Evolutionary conservation across 2,113 vertebrate species (phyloP), one percentile per base, ranked within the genome.

Genomic region (Leptocoma aspasia): DNA sequence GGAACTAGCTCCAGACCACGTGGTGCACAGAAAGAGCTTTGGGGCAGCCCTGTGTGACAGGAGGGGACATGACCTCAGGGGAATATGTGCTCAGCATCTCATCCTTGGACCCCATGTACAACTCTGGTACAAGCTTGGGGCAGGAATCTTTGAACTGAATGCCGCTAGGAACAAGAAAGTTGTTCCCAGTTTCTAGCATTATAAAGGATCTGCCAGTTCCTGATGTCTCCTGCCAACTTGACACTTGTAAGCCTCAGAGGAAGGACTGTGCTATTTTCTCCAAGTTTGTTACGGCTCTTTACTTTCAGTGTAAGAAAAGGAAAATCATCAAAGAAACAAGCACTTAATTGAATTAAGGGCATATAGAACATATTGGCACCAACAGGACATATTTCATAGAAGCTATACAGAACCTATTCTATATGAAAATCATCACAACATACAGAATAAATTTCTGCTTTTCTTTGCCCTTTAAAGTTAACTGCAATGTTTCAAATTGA

Each of bases 401-500:
- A 60, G 12, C 49, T 56, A 1, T 69, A 30, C 35, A 53, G 49
- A 86, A 49, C 16, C 18, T 72, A 45, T 33, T 45, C 22, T 56
- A 2, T 30, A n/a, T 1, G 2, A 90, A 27, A 27, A 61, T 31
- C 26, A 53, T 63, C 13, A 76, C 24, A 83, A 47, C 10, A 13
- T 26, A 23, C 8, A 53, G 28, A 56, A 82, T 64, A 49, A 73
- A 88, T 47, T 45, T 63, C 11, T 6, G 39, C 15, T 65, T 47
- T 56, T 49, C 30, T 57, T 94, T 84, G 79, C 61, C 7, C 14
- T 50, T 92, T 66, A 63, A 79, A 64, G 24, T 44, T 79, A 90
- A 80, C 57, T 73, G 41, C 22, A 72, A 41, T 44, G 66, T 93
- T 47, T 93, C 78, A 84, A 82, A 44, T 64, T 82, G 41, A 92